A percentile compares a stretch with the other conserved stretches of the same genome.
These are phyloP conservation scores for Habroteleia sp. DNA, from an alignment of 2,888 invertebrate genomes.

Conservation along the genomic window DNA sequence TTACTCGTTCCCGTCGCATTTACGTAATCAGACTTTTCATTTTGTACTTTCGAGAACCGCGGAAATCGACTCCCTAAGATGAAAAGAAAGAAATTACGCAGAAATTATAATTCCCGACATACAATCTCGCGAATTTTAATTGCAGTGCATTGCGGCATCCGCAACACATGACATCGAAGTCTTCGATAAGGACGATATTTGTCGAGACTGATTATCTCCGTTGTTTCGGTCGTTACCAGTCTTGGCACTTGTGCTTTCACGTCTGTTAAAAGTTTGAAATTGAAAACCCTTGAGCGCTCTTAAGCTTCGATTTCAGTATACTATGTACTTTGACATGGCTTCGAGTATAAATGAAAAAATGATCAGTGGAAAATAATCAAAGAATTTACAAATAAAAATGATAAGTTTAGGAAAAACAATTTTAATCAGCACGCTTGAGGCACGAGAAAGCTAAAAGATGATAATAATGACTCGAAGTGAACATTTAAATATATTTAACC, in stretches of 20 bases:
- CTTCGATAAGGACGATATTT: constrained; percentile 46
- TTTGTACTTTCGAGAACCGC: constrained; percentile 14
- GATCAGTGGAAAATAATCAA: constrained; percentile 3
- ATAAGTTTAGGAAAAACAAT: too few relatives aligned
- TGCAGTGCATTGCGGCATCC: constrained; percentile 17
- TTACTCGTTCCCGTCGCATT: constrained; percentile 15
- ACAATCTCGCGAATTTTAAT: constrained; percentile 38
- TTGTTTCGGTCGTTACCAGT: constrained; percentile 42
- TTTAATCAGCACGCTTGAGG: too few relatives aligned
- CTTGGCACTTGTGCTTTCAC: constrained; percentile 40
- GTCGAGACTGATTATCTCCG: constrained; percentile 52
- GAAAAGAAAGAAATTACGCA: constrained; percentile 40
- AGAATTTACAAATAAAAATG: too few relatives aligned
- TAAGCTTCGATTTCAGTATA: constrained; percentile 27
- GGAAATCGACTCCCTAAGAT: constrained; percentile 24
- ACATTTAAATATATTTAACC: too few relatives aligned
- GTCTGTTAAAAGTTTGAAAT: constrained; percentile 43
- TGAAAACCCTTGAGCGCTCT: constrained; percentile 52
- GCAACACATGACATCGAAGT: constrained; percentile 21
- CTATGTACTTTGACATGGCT: not conserved
- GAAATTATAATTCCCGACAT: constrained; percentile 19
- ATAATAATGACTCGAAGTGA: too few relatives aligned
- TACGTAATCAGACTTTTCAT: constrained; percentile 23
- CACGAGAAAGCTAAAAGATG: too few relatives aligned
- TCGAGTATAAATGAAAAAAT: constrained; percentile 5